A percentile compares a stretch with the other conserved stretches of the same genome.
Conservation (phyloP, 2,888 invertebrate genomes). For the Chymomyza procnemis region DNA sequence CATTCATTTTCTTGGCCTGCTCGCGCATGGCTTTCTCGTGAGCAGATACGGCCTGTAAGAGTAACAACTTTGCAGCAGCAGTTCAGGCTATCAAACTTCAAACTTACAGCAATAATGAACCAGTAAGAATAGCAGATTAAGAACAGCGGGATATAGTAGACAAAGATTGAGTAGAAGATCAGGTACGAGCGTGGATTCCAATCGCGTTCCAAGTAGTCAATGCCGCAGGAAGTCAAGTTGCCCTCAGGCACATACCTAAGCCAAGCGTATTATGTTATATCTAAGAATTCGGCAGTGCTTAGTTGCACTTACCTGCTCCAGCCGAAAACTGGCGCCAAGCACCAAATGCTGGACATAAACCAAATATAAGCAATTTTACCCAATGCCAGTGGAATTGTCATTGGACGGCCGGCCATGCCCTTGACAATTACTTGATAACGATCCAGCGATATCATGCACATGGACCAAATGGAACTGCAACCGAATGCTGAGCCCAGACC, state of each 20-base stretch:
- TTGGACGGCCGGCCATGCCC: constrained; percentile 90
- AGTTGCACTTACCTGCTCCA: constrained; percentile 88
- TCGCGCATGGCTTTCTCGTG: constrained; percentile 93
- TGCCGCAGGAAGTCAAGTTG: constrained; percentile 95
- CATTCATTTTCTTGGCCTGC: constrained; percentile 96
- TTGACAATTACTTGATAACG: constrained; percentile 96
- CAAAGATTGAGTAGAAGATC: constrained; percentile 87
- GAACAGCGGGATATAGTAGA: constrained; percentile 87
- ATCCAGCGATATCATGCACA: constrained; percentile 94
- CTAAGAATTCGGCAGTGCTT: background rate
- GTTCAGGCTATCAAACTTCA: background rate
- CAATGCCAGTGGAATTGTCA: constrained; percentile 89
- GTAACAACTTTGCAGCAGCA: background rate
- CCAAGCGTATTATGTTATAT: background rate
- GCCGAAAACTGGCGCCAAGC: constrained; percentile 90
- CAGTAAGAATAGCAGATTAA: constrained; percentile 92
- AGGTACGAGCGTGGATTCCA: constrained; percentile 89
- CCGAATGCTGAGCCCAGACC: constrained; percentile 93
- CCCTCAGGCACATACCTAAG: constrained; percentile 93
- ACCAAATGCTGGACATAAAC: constrained; percentile 88
- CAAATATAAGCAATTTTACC: constrained; percentile 89
- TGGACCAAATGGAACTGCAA: constrained; percentile 94
- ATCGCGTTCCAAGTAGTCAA: constrained; percentile 89
- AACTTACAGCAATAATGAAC: constrained; percentile 88
- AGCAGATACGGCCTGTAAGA: constrained; percentile 58